Conservation (phyloP, 37 sponge, comb jelly and placozoan species). For the Ianthella basta region DNA sequence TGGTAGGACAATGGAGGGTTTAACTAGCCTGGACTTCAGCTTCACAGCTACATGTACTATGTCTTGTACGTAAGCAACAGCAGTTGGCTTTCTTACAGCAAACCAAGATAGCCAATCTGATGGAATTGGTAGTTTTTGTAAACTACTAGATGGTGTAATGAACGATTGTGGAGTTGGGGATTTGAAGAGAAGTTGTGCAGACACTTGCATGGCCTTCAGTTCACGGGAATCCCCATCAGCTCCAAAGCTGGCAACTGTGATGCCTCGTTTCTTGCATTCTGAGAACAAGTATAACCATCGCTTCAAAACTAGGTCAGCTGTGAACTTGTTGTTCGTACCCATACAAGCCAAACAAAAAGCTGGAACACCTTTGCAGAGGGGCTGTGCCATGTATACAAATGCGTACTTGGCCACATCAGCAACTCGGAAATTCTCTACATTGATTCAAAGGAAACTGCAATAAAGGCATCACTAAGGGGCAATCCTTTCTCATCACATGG, state of each 20-base stretch:
- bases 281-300: constrained; percentile 24
- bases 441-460: constrained; percentile 14
- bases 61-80: constrained; percentile 33
- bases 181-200: background rate
- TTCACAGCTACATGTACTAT: constrained; percentile 50
- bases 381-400: constrained; percentile 48
- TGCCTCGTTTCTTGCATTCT: constrained; percentile 15
- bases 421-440: constrained; percentile 19
- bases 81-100: background rate
- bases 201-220: constrained; percentile 32
- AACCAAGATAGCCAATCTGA: constrained; percentile 6
- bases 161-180: background rate
- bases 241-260: constrained; percentile 30
- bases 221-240: constrained; percentile 43
- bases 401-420: constrained; percentile 33
- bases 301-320: constrained; percentile 4
- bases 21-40: constrained; percentile 38
- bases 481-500: constrained; percentile 21
- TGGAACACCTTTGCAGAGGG: constrained; percentile 16
- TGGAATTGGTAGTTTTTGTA: background rate
- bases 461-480: constrained; percentile 23
- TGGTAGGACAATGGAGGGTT: constrained; percentile 33
- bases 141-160: background rate
- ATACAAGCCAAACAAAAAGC: constrained; percentile 38
- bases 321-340: constrained; percentile 39